Evolutionary conservation across 2,797 vertebrate species (phyloP).

Genomic region (Centropyge bicolor): DNA sequence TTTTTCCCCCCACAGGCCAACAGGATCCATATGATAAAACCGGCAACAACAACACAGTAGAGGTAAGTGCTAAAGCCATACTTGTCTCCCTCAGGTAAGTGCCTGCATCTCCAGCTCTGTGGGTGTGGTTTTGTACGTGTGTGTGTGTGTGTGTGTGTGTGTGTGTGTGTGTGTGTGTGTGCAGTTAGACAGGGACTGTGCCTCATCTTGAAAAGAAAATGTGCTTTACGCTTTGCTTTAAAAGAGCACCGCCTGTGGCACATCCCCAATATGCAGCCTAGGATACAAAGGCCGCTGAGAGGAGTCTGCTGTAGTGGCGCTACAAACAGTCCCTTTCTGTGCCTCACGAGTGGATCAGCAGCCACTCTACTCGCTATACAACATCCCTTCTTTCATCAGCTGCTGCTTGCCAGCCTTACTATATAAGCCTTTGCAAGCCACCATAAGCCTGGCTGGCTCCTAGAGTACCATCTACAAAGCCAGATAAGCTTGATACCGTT

Average conservation of each 20-base stretch:
- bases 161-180: slow-evolving; percentile 13
- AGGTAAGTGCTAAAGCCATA: slow-evolving; percentile 90
- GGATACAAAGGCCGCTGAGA: slow-evolving; percentile 65
- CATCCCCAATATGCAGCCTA: slow-evolving; percentile 58
- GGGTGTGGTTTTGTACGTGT: slow-evolving; percentile 42
- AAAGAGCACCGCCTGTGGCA: slow-evolving; percentile 69
- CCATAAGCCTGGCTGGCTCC: slow-evolving; percentile 67
- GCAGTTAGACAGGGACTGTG: slow-evolving; percentile 50
- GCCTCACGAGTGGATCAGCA: slow-evolving; percentile 67
- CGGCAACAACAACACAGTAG: slow-evolving; percentile 92
- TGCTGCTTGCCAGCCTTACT: slow-evolving; percentile 62
- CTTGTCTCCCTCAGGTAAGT: slow-evolving; percentile 75
- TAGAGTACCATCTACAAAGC: slow-evolving; percentile 68
- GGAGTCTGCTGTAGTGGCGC: slow-evolving; percentile 55
- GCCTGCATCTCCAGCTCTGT: slow-evolving; percentile 51
- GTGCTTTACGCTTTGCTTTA: slow-evolving; percentile 75
- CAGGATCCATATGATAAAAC: slow-evolving; percentile 92
- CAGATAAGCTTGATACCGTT: slow-evolving; percentile 71
- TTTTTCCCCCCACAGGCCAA: slow-evolving; percentile 89
- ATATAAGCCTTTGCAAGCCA: slow-evolving; percentile 71
- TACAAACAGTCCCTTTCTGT: slow-evolving; percentile 55
- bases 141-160: slow-evolving; percentile 20
- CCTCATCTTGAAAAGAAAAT: slow-evolving; percentile 64
- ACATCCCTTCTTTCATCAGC: slow-evolving; percentile 69
- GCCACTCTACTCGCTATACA: slow-evolving; percentile 58